These are phyloP conservation scores for Cerceris rybyensis DNA, from an alignment of 2,888 invertebrate species.

Conservation along the genomic window DNA sequence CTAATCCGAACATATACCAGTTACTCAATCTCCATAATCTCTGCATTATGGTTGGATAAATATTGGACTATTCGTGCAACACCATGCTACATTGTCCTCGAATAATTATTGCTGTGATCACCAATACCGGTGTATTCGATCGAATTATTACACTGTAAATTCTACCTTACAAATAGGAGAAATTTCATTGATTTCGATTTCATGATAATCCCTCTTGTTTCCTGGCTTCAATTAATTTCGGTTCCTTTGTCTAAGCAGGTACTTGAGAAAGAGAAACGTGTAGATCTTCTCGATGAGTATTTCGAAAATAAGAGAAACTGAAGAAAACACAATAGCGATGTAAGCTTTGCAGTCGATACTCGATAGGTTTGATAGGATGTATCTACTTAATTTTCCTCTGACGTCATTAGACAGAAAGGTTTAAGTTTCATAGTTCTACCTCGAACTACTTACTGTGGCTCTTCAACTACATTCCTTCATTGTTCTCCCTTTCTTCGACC, in stretches of 20 bases:
- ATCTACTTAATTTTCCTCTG: conserved; percentile 12
- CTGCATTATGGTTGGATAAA: conserved; percentile 22
- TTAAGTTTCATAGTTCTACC: conserved; percentile 6
- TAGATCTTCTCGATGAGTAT: background rate
- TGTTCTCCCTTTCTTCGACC: background rate
- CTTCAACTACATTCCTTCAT: background rate
- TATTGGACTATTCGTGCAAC: background rate
- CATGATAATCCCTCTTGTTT: too few species aligned
- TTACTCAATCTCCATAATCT: conserved; percentile 16
- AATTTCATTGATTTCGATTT: background rate
- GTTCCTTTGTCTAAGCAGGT: too few species aligned
- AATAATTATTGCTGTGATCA: conserved; percentile 25
- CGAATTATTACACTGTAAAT: background rate
- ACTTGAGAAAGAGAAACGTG: too few species aligned
- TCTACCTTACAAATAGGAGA: background rate
- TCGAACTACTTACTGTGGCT: conserved; percentile 1
- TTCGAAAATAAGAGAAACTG: background rate
- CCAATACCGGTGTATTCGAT: conserved; percentile 10
- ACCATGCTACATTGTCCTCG: background rate
- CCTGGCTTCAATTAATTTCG: too few species aligned
- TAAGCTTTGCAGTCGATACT: background rate
- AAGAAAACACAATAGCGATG: background rate
- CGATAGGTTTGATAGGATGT: background rate
- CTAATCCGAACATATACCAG: conserved; percentile 14
- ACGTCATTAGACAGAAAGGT: conserved; percentile 4